Evolutionary conservation across 2,888 invertebrate genomes (phyloP).

Genomic region (Drosophila siamana): DNA sequence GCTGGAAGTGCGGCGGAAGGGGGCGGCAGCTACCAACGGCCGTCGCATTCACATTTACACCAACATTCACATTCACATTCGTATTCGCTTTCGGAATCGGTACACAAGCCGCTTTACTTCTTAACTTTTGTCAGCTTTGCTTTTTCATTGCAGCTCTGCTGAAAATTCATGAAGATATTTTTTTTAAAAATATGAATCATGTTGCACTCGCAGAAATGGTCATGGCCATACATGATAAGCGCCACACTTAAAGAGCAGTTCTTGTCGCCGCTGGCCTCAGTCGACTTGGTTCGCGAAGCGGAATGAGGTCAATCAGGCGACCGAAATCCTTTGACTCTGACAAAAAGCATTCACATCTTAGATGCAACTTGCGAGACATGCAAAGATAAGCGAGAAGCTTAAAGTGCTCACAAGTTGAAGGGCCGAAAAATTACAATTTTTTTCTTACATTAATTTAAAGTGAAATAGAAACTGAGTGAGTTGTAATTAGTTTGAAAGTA

Average conservation of each 20-base stretch:
- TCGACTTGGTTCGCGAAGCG: not conserved
- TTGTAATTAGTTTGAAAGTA: too few relatives aligned
- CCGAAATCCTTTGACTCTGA: not conserved
- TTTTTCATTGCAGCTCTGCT: constrained; percentile 56
- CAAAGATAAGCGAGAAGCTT: not conserved
- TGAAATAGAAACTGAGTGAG: too few relatives aligned
- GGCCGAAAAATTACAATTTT: too few relatives aligned
- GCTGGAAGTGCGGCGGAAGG: not conserved
- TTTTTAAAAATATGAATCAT: constrained; percentile 40
- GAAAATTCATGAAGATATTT: constrained; percentile 53
- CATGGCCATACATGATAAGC: constrained; percentile 24
- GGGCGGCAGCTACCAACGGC: constrained; percentile 1
- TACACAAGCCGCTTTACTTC: constrained; percentile 74
- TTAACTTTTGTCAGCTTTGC: constrained; percentile 66
- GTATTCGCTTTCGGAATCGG: constrained; percentile 37
- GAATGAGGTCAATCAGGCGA: not conserved
- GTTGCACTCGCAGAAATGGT: constrained; percentile 20
- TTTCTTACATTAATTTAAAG: too few relatives aligned
- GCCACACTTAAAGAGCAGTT: constrained; percentile 8
- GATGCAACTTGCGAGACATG: not conserved
- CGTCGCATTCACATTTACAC: constrained; percentile 20
- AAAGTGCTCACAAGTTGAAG: too few relatives aligned
- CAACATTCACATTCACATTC: constrained; percentile 30
- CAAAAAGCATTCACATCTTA: not conserved
- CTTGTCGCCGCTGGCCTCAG: not conserved